Conservation (phyloP, 2,888 invertebrate species). For the Dynastes grantii region DNA sequence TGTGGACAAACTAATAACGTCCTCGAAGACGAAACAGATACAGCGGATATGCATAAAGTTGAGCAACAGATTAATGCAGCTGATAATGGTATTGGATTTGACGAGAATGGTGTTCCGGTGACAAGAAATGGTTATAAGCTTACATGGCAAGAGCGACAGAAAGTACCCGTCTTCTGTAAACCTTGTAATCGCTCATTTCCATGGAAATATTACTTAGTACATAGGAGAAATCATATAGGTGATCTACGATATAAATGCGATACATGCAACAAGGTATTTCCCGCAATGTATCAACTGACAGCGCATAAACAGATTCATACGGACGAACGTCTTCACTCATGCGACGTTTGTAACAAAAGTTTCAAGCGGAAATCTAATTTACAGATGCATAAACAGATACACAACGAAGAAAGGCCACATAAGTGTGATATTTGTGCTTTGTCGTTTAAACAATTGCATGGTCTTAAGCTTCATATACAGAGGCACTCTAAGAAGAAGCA, state of each 20-base stretch:
- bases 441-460: neutral
- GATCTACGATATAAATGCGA: slow-evolving; percentile 1
- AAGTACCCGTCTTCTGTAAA: neutral
- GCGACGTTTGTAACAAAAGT: neutral
- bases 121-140: neutral
- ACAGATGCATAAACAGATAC: neutral
- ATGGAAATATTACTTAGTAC: neutral
- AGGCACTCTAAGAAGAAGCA: neutral
- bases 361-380: neutral
- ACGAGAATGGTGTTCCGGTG: neutral
- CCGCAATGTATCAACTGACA: neutral
- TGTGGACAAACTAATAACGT: too few relatives aligned
- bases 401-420: neutral
- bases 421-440: neutral
- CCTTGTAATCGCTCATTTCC: slow-evolving; percentile 5
- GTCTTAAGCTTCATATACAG: neutral
- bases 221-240: neutral
- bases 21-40: too few relatives aligned
- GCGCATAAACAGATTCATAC: neutral
- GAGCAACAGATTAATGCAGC: too few relatives aligned
- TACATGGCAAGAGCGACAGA: neutral
- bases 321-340: neutral
- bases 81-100: neutral
- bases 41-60: too few relatives aligned
- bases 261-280: neutral